A percentile compares a stretch with the other conserved stretches of the same genome.
These are phyloP conservation scores for Ploceus nigricollis DNA, from an alignment of 2,113 vertebrate genomes.

Conservation along the genomic window DNA sequence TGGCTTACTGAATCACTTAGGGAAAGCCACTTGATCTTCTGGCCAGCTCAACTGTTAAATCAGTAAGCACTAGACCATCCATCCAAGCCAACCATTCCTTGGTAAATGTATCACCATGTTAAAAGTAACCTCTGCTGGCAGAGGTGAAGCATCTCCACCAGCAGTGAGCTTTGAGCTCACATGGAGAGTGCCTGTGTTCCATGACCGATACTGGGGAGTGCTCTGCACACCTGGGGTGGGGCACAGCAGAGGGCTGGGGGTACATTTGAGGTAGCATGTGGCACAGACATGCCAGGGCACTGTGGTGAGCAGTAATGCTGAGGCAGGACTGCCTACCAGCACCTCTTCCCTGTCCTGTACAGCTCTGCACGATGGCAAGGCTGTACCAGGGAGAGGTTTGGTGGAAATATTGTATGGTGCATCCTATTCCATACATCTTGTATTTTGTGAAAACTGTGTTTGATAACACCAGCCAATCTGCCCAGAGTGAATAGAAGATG, in stretches of 20 bases:
- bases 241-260: neutral
- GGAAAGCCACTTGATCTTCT: neutral
- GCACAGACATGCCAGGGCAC: neutral
- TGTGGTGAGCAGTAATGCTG: neutral
- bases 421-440: neutral
- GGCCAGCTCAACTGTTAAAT: neutral
- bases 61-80: neutral
- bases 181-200: accelerated
- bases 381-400: neutral
- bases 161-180: neutral
- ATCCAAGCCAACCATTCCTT: neutral
- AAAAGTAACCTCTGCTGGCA: neutral
- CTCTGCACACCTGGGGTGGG: accelerated
- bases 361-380: neutral
- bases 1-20: neutral
- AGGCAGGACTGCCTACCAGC: neutral
- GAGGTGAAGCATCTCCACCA: neutral
- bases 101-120: neutral
- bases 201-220: accelerated
- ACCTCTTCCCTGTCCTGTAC: accelerated
- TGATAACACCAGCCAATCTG: neutral
- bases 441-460: neutral
- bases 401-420: accelerated
- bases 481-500: neutral
- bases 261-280: accelerated